Base-by-base conservation (phyloP, 2,888 invertebrate species). In the Anarsia innoxiella region DNA sequence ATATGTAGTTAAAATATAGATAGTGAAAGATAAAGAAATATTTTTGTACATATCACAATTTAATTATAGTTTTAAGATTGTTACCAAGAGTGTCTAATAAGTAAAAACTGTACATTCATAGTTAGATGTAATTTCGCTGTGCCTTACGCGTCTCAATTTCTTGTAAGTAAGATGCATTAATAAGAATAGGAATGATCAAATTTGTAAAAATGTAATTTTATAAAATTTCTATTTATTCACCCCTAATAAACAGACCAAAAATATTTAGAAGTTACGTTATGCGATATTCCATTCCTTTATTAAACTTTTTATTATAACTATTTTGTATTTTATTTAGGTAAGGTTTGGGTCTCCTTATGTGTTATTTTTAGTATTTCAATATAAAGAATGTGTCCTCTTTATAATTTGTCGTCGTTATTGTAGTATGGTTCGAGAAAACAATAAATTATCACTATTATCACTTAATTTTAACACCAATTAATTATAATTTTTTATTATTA, bases 1-100 rank as follows among this genome's bases (percentile, higher is more conserved):
- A 40, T 48, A 44, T 49, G 48, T 56, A 56, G 45, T 43, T 46
- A 45, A 39, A 40, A 46, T 42, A 54, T 76, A 74, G 73, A 62
- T 73, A 69, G 62, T 63, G 52, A 68, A 76, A 59, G 73, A 53
- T 59, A 56, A 70, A 57, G 56, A 60, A 76, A 79, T 83, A 84
- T 83, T 83, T 84, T 84, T 84, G 83, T 83, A 84, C 83, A 84
- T 84, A 84, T 84, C 83, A 84, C 72, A 71, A 73, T 74, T 79
- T 71, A 75, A 62, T 66, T 59, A 66, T 69, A 70, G 59, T 56
- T 46, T 45, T 45, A 62, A 61, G 56, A 70, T 66, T 70, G 83
- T 83, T 83, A 83, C 83, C 83, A 73, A 73, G 65, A 74, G 75
- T 78, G 79, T 82, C 74, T 61, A 48, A 45, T 57, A 56, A 51